phyloP scores from a whole-genome alignment of 2,113 vertebrate species.

The Sinocyclocheilus maitianheensis region DNA sequence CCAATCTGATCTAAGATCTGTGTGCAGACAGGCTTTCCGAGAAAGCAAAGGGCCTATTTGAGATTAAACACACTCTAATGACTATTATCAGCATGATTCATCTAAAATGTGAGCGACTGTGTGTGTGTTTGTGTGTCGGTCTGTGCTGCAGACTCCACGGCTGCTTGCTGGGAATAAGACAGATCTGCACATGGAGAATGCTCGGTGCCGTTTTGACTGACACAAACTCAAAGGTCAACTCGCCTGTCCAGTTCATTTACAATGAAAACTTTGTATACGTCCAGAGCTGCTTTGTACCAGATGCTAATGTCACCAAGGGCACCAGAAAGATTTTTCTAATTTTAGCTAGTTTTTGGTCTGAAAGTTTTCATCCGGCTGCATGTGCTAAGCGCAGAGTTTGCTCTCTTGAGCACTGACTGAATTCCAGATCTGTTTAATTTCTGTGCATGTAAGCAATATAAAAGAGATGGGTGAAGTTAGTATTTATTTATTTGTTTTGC shows the following conservation, averaged over 20 bases:
- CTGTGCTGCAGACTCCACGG: constrained; percentile 34
- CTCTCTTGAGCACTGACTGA: not conserved
- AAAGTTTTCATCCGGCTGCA: not conserved
- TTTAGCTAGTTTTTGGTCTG: not conserved
- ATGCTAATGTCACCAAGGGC: not conserved
- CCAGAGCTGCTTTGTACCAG: constrained; percentile 30
- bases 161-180: constrained; percentile 44
- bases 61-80: constrained; percentile 41
- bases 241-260: constrained; percentile 31
- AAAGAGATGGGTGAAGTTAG: not conserved
- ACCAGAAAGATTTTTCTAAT: not conserved
- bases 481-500: constrained; percentile 1
- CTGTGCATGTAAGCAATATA: not conserved
- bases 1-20: constrained; percentile 30
- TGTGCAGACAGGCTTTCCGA: not conserved
- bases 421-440: not conserved
- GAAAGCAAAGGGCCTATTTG: not conserved
- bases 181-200: constrained; percentile 1
- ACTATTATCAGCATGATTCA: constrained; percentile 27
- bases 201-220: constrained; percentile 54
- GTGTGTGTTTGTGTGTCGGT: not conserved
- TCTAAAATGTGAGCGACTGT: constrained; percentile 15
- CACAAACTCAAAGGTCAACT: constrained; percentile 47
- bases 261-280: constrained; percentile 5
- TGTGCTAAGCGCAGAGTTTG: too few species aligned